Evolutionary conservation across 2,797 vertebrate species (phyloP), one percentile per base, ranked within the genome.

Genomic region (Aldrovandia affinis): DNA sequence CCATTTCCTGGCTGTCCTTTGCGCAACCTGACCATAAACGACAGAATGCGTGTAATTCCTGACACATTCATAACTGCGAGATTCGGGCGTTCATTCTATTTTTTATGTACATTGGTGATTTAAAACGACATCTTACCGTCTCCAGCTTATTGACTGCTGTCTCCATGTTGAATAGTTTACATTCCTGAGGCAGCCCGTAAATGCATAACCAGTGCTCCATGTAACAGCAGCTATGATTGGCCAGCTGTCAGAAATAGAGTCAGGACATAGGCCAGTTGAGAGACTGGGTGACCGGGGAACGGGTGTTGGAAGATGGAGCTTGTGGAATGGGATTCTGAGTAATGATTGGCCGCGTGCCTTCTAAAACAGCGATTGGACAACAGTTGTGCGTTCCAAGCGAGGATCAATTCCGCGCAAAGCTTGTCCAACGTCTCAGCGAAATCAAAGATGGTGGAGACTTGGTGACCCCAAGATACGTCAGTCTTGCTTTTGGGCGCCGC

Each of bases 131-230:
- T 88, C 97, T 98, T 93, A 99, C 98, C 97, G 97, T 92, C 93
- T 98, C 96, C 57, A 99, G 96, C 92, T 92, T 98, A 90, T 96
- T 97, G 89, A 98, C 96, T 93, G 96, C 96, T 92, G 96, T 93
- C 97, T 98, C 97, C 97, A 98, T 98, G 96, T 97, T 98, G 96
- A 97, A 97, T 96, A 96, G 95, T 96, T 97, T 94, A 95, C 96
- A 96, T 96, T 95, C 95, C 95, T 95, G 90, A 96, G 94, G 94
- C 96, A 89, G 89, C 83, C 90, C 87, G 89, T 88, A 89, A 89
- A 92, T 91, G 88, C 86, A 79, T 81, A 87, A 82, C 86, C 61
- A 81, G 83, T 75, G 81, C 85, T 52, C 42, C 86, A 83, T 82
- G 81, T 63, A 82, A 86, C 82, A n/a, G 1, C 57, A 65, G 59